Base-by-base conservation (phyloP, 2,797 vertebrate species). In the Potorous gilbertii region DNA sequence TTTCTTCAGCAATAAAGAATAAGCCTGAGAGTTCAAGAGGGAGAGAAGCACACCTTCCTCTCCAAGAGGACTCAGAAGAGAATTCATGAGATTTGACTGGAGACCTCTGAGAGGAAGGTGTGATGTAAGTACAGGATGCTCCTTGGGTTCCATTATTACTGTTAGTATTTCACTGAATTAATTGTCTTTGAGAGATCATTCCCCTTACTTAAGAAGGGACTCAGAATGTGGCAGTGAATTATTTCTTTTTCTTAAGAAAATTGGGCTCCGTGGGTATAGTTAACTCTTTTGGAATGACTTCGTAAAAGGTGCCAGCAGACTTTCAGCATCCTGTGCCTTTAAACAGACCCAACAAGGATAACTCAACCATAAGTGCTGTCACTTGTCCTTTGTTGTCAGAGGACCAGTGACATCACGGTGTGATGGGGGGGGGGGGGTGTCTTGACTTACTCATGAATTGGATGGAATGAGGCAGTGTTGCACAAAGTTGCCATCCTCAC, bases 111-210 rank as follows among this genome's bases (percentile, higher is more conserved):
- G 92, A 93, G 89, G 94, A 91, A 62, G 92, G 90, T 34, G 16
- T 90, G 91, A 59, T 91, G 66, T 81, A 87, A 95, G 95, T 55
- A 40, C 34, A 54, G 90, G 91, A 95, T n/a, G 55, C 50, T 29
- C 89, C 91, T 54, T 93, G 54, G 40, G 81, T 27, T 0, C 34
- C 95, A 92, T 55, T 94, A 90, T 97, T 93, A 96, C 96, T 97
- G 56, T 97, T 95, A 97, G 95, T 96, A 96, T 56, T 93, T 55
- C 40, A 55, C 94, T 56, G 94, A 96, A 97, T 93, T 96, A 96
- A 97, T 93, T 96, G 93, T 95, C 93, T 96, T 93, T 92, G 95
- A 97, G 56, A 95, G 92, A 94, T 59, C 96, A 54, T 96, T 96
- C 81, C 95, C 87, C 92, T 81, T 52, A 57, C 21, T 87, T 74